Evolutionary conservation across 2,113 vertebrate species (phyloP).

Genomic region (Pygoscelis adeliae): DNA sequence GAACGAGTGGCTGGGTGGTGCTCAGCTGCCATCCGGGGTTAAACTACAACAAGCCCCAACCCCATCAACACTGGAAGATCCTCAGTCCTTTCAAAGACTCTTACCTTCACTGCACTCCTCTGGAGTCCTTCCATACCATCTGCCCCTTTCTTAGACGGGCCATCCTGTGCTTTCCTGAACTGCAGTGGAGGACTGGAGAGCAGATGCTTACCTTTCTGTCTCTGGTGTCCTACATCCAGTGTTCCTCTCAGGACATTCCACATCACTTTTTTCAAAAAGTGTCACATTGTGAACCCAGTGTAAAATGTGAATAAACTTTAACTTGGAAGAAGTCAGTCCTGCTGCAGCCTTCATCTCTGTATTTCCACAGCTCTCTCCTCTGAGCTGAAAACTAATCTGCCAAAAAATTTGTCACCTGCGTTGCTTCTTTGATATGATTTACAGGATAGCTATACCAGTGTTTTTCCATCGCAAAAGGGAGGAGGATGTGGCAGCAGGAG

Average conservation of each 20-base stretch:
- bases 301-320: neutral
- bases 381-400: neutral
- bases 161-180: neutral
- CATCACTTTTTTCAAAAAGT: neutral
- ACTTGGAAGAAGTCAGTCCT: neutral
- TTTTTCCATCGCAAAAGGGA: neutral
- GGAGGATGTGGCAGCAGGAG: neutral
- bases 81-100: neutral
- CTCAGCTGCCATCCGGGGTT: too few species aligned
- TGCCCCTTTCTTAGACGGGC: neutral
- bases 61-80: neutral
- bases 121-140: neutral
- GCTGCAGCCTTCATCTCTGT: neutral
- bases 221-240: neutral
- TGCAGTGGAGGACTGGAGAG: neutral
- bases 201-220: neutral
- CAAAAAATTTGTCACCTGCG: neutral
- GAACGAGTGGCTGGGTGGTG: too few species aligned
- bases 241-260: neutral
- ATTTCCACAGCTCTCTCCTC: neutral
- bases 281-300: neutral
- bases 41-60: neutral
- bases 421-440: neutral
- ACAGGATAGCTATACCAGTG: neutral
- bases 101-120: neutral